These are phyloP conservation scores for Protonemura montana DNA, from an alignment of 2,888 invertebrate species.

Conservation along the genomic window DNA sequence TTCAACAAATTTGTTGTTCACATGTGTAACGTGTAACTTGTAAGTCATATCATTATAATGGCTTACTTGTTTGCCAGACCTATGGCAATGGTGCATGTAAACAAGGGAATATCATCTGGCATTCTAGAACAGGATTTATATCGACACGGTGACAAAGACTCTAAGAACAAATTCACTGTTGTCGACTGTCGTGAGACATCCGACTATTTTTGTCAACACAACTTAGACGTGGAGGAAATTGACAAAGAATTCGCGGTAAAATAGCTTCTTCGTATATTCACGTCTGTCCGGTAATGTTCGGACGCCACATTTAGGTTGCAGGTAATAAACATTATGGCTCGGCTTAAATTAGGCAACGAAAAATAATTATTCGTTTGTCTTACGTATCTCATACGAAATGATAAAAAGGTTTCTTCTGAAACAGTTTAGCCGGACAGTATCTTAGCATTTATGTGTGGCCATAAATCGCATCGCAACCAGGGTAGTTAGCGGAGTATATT, in stretches of 20 bases:
- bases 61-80: neutral
- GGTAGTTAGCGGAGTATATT: slow-evolving; percentile 36
- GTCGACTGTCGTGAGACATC: neutral
- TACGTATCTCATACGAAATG: neutral
- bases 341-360: neutral
- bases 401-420: neutral
- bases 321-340: neutral
- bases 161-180: neutral
- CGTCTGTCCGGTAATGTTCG: neutral
- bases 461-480: slow-evolving; percentile 33
- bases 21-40: neutral
- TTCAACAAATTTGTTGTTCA: neutral
- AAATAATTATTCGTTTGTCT: neutral
- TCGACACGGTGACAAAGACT: neutral
- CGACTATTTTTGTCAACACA: neutral
- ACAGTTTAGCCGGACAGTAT: slow-evolving; percentile 12
- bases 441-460: neutral
- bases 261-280: neutral
- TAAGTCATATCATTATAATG: neutral
- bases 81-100: neutral
- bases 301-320: neutral
- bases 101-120: neutral
- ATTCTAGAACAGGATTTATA: neutral
- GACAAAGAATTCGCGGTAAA: neutral
- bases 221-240: neutral